phyloP scores from a whole-genome alignment of 1,140 invertebrate genomes.

The Habropoda laboriosa region DNA sequence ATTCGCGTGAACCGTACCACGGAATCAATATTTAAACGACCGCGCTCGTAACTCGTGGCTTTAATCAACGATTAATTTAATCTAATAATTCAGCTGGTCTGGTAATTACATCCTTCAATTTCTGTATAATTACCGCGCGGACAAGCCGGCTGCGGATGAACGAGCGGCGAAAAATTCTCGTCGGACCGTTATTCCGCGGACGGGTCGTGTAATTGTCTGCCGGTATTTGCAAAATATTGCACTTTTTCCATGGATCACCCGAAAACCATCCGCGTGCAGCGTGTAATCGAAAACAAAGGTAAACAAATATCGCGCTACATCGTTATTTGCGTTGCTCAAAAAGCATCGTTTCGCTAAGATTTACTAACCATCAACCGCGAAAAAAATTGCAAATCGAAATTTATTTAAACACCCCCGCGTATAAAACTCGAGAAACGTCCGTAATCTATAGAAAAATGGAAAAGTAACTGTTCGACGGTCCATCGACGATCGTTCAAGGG shows the following conservation, averaged over 20 bases:
- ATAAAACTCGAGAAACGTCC: too few species aligned
- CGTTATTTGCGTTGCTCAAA: not conserved
- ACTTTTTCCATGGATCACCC: not conserved
- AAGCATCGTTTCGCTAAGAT: not conserved
- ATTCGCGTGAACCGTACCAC: conserved; percentile 34
- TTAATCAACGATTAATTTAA: conserved; percentile 55
- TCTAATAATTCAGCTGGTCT: conserved; percentile 34
- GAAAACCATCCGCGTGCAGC: not conserved
- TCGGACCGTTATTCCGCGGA: too few species aligned
- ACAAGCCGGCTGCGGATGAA: not conserved
- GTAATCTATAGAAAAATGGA: too few species aligned
- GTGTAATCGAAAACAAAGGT: not conserved
- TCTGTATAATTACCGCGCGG: conserved; percentile 16
- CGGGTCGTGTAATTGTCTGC: not conserved
- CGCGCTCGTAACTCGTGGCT: conserved; percentile 17
- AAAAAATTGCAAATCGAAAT: too few species aligned
- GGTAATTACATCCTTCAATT: conserved; percentile 43
- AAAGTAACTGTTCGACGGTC: not conserved
- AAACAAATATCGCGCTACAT: not conserved
- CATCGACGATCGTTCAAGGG: not conserved
- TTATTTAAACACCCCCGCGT: too few species aligned
- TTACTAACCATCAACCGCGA: not conserved
- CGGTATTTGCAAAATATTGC: not conserved
- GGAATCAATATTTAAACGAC: conserved; percentile 46
- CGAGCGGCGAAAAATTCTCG: not conserved